Evolutionary conservation across 2,888 invertebrate genomes (phyloP).

Genomic region (Drosophila trichaetosa): DNA sequence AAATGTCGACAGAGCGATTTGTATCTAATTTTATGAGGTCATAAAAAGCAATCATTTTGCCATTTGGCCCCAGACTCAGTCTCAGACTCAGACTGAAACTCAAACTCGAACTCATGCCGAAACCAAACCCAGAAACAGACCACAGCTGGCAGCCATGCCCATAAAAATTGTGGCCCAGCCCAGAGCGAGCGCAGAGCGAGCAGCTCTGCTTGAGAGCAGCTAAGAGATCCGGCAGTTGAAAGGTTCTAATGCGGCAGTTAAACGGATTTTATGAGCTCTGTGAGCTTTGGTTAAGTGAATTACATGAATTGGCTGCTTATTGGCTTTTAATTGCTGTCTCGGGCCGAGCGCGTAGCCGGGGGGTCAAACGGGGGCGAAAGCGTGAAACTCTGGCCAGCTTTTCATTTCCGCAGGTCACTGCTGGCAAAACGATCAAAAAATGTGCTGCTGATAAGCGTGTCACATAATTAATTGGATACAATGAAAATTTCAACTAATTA

Average conservation of each 20-base stretch:
- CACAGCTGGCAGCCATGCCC: conserved; percentile 71
- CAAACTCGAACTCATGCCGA: conserved; percentile 9
- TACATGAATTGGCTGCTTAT: conserved; percentile 76
- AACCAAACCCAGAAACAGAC: conserved; percentile 41
- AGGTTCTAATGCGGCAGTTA: conserved; percentile 72
- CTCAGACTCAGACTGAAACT: conserved; percentile 7
- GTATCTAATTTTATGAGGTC: conserved; percentile 84
- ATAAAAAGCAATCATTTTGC: conserved; percentile 83
- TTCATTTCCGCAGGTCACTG: conserved; percentile 63
- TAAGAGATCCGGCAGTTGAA: conserved; percentile 41
- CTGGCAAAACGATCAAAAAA: conserved; percentile 42
- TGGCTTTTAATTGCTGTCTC: conserved; percentile 72
- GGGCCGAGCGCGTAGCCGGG: conserved; percentile 35
- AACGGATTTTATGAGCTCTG: conserved; percentile 69
- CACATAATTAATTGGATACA: conserved; percentile 76
- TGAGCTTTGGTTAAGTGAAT: conserved; percentile 64
- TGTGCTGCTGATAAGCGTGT: conserved; percentile 68
- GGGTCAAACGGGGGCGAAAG: conserved; percentile 44
- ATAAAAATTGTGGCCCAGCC: conserved; percentile 56
- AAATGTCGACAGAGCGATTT: conserved; percentile 83
- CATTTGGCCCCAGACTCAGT: conserved; percentile 72
- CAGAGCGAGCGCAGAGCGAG: conserved; percentile 2
- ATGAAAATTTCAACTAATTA: conserved; percentile 76
- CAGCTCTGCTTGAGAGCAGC: conserved; percentile 15
- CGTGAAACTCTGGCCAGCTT: conserved; percentile 32